These are phyloP conservation scores for cat (Felis catus) DNA, from an alignment of 2,113 vertebrate species.

Conservation along the genomic window DNA sequence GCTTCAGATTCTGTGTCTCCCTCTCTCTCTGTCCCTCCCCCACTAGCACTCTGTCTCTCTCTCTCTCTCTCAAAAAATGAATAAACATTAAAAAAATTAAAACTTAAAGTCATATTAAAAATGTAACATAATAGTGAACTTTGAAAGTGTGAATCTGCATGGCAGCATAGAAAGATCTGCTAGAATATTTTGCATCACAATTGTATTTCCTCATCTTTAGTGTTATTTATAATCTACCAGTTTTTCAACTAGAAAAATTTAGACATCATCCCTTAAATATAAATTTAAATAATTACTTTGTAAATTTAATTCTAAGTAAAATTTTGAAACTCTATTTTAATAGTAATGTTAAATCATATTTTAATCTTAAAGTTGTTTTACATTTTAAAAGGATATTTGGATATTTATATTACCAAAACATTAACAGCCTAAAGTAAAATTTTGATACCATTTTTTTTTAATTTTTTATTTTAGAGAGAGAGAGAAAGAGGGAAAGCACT, in stretches of 20 bases:
- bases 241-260: neutral
- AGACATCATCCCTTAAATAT: neutral
- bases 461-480: no score
- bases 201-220: neutral
- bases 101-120: neutral
- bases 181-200: neutral
- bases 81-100: no score
- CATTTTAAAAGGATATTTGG: neutral
- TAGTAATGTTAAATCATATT: neutral
- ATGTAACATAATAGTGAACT: neutral
- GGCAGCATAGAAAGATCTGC: neutral
- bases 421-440: neutral
- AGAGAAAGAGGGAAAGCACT: no score
- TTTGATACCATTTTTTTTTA: neutral
- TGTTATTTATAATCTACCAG: neutral
- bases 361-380: constrained; percentile 6
- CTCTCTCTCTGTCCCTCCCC: no score
- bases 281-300: neutral
- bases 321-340: neutral
- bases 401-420: neutral
- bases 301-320: neutral
- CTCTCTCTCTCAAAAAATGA: no score
- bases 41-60: no score
- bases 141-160: neutral
- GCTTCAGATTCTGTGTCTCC: no score